Base-by-base conservation (phyloP, 1,140 invertebrate species). In the Delia radicum region DNA sequence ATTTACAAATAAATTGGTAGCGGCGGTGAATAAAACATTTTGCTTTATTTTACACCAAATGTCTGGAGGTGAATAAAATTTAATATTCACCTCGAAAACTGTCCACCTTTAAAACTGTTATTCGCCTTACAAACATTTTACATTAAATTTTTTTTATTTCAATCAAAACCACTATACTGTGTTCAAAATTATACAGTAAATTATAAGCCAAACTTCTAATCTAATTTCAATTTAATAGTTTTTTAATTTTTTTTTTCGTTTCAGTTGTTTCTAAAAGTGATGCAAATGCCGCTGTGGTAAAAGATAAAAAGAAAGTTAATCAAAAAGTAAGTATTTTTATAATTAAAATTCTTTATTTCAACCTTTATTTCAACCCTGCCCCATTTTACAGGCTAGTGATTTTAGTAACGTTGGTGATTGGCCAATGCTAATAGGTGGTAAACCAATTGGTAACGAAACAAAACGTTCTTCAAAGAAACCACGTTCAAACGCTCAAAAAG, bases 401-500 rank as follows among this genome's bases (percentile, higher is more conserved):
- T 92, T 93, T 80, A 89, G 90, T 77, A 91, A 93, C 87, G 91
- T 91, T 78, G 90, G 90, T 75, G 92, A 94, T 86, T 95, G 94
- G 94, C 93, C 94, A 75, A 91, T 93, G 77, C 87, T 95, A 69
- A 81, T 85, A 77, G 83, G 83, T 46, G 83, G 81, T 80, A 85
- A 85, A 83, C 80, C 83, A 77, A 80, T 82, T 72, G 80, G 80
- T 73, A 85, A 82, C 80, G 83, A 85, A 76, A 76, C 82, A 76
- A 85, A 82, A 76, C 83, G 83, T 62, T 77, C 81, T 78, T 77
- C 81, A 42, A 75, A 82, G 80, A 75, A 83, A 28, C 55, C 82
- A 78, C 81, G 83, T 67, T 61, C 71, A n/a, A 74, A 62, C 29
- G 62, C 69, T 27, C 33, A 75, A 31, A 76, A 74, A 65, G 76